These are phyloP conservation scores for Perodicticus potto DNA, from an alignment of 2,797 vertebrate genomes.

Conservation along the genomic window DNA sequence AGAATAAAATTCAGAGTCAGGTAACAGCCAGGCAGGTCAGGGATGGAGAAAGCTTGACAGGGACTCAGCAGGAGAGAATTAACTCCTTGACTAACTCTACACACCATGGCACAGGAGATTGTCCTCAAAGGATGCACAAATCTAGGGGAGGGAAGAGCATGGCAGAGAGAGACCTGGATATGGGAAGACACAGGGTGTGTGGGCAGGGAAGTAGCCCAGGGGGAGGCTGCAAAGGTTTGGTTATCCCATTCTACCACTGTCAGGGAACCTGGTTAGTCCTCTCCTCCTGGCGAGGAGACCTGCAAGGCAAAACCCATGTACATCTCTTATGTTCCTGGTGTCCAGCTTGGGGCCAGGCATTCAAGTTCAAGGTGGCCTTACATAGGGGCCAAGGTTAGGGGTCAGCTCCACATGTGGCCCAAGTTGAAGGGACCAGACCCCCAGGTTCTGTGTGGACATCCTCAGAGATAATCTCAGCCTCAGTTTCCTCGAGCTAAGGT, in stretches of 20 bases:
- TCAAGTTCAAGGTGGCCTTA: background rate
- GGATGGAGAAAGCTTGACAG: background rate
- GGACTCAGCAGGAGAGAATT: background rate
- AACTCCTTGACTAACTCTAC: background rate
- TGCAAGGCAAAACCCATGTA: background rate
- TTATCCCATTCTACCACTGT: background rate
- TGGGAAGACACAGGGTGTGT: background rate
- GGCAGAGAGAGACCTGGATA: background rate
- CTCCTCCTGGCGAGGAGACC: background rate
- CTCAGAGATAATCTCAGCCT: background rate
- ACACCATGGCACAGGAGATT: background rate
- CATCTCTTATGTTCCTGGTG: background rate
- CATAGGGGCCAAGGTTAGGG: background rate
- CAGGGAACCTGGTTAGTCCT: no score
- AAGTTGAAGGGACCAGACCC: background rate
- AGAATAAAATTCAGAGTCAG: background rate
- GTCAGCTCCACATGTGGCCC: background rate
- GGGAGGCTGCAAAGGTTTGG: background rate
- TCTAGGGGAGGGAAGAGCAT: background rate
- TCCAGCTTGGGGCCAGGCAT: background rate
- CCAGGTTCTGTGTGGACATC: background rate
- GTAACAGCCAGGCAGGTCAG: background rate
- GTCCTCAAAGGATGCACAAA: no score
- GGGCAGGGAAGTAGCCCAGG: background rate
- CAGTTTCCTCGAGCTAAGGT: background rate